phyloP scores from a whole-genome alignment of 2,113 vertebrate genomes.

The Tychaedon coryphoeus region DNA sequence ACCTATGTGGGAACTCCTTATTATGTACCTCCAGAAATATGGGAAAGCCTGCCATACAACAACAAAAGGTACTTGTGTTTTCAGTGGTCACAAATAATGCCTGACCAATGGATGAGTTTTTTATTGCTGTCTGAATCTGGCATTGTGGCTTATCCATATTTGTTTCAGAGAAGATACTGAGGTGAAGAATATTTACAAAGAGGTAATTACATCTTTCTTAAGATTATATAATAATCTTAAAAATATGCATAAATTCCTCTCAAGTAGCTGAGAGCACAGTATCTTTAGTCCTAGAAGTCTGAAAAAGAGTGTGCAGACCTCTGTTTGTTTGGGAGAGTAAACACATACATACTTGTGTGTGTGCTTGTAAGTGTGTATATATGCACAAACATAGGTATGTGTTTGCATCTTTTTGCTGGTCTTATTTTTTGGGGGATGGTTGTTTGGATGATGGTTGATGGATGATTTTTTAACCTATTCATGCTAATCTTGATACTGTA shows the following conservation, averaged over 20 bases:
- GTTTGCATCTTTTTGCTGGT: background rate
- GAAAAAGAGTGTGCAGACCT: background rate
- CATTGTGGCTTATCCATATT: background rate
- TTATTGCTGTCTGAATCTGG: background rate
- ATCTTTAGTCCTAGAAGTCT: background rate
- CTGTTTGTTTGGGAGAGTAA: background rate
- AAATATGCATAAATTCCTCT: background rate
- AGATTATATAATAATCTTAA: background rate
- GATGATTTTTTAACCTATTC: background rate
- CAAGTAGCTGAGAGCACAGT: background rate
- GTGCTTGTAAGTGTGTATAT: background rate
- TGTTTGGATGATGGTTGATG: background rate
- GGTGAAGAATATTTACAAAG: background rate
- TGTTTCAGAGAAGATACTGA: background rate
- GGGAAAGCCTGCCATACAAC: slow-evolving; percentile 92
- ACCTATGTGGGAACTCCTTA: slow-evolving; percentile 92
- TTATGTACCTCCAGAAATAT: slow-evolving; percentile 94
- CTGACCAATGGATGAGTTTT: background rate
- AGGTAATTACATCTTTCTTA: background rate
- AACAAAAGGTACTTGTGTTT: slow-evolving; percentile 85
- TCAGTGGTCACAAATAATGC: background rate
- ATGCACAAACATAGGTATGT: background rate
- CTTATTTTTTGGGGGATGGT: background rate
- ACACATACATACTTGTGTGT: background rate
- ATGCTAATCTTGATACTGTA: background rate